Base-by-base conservation (phyloP, 2,888 invertebrate genomes). In the Pycnomerus fuliginosus region DNA sequence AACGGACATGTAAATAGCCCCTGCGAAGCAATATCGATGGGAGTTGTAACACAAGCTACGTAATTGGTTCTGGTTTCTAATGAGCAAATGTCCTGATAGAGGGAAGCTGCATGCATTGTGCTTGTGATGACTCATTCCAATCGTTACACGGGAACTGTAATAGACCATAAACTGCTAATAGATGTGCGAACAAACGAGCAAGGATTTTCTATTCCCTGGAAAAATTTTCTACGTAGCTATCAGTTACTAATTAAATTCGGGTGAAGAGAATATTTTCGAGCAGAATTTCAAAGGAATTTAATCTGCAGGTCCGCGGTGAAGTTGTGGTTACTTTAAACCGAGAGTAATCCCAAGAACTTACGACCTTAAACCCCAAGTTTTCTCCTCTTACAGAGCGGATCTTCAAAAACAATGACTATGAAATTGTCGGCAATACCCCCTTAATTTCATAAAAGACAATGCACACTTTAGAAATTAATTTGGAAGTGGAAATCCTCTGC, bases 221-320 rank as follows among this genome's bases (percentile, higher is more conserved):
- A n/a, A n/a, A n/a, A n/a, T n/a, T n/a, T n/a, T n/a, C n/a, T n/a
- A n/a, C n/a, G n/a, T n/a, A n/a, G n/a, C n/a, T n/a, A n/a, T n/a
- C n/a, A 44, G 44, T 44, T 44, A 42, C 38, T 47, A 47, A 47
- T 47, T 47, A 47, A 47, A 47, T 47, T 42, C 38, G 34, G 20
- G 34, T 34, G 38, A 38, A 23, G 38, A 33, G 38, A 28, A 30
- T 31, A 34, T 45, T 28, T 20, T 16, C 24, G 35, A 30, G 41
- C 24, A 46, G 46, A 46, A 46, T 46, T 46, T 46, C 37, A n/a
- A 23, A 30, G 47, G 47, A 47, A 47, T 47, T 47, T 47, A 47
- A 47, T 47, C 47, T 42, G 39, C 40, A 24, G 16, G 35, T 35
- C 25, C 36, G 32, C 30, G 24, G 41, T 41, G 33, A 37, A 41